These are phyloP conservation scores for Valencia hispanica DNA, from an alignment of 2,797 vertebrate species.

Conservation along the genomic window DNA sequence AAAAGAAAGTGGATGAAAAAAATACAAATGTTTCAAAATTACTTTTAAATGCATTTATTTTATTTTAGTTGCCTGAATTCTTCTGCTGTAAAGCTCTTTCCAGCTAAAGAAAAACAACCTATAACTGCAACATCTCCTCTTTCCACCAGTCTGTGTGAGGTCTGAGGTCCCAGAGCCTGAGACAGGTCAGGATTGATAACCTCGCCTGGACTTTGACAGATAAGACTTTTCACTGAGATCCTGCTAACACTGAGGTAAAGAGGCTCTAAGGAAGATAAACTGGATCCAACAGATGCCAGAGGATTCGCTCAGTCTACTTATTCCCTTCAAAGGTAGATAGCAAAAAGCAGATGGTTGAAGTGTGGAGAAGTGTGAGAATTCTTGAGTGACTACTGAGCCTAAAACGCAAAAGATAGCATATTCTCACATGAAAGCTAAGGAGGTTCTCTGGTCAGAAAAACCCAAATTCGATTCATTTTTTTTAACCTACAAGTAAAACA, in stretches of 20 bases:
- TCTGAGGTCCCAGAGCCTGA: conserved; percentile 60
- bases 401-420: conserved; percentile 7
- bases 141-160: conserved; percentile 63
- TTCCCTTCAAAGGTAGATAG: conserved; percentile 55
- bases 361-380: conserved; percentile 15
- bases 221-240: conserved; percentile 69
- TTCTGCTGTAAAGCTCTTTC: neutral
- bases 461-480: neutral
- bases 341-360: conserved; percentile 51
- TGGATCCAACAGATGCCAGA: conserved; percentile 54
- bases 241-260: conserved; percentile 57
- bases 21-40: conserved; percentile 20
- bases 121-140: conserved; percentile 28
- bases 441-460: neutral
- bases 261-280: conserved; percentile 67
- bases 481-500: neutral
- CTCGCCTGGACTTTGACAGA: conserved; percentile 59
- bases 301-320: conserved; percentile 49
- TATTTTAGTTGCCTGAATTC: conserved; percentile 7
- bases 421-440: neutral
- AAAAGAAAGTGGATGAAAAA: conserved; percentile 18
- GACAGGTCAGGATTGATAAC: conserved; percentile 72
- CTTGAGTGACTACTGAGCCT: conserved; percentile 3
- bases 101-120: neutral
- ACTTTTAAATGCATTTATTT: conserved; percentile 8